phyloP scores from a whole-genome alignment of 2,113 vertebrate species.

The Eupsittula cactorum region DNA sequence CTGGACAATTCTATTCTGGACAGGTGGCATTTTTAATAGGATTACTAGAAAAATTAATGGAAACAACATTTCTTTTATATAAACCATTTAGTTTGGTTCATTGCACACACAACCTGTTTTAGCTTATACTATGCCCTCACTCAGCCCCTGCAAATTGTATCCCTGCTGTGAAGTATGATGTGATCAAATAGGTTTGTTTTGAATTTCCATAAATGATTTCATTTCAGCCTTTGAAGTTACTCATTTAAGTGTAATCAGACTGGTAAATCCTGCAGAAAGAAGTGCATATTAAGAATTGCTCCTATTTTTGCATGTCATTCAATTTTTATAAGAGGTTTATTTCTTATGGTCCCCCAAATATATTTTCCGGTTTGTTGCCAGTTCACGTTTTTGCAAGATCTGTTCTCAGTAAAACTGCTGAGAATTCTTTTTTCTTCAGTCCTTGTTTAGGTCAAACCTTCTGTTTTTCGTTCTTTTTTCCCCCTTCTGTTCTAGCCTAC shows the following conservation, averaged over 20 bases:
- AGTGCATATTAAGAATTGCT: neutral
- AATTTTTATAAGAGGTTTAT: neutral
- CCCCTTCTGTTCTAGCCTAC: neutral
- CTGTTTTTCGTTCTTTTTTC: neutral
- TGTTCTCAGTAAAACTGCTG: conserved; percentile 5
- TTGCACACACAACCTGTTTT: conserved; percentile 62
- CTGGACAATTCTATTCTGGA: conserved; percentile 48
- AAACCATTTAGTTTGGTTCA: conserved; percentile 72
- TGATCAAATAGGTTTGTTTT: conserved; percentile 62
- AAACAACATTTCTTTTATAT: conserved; percentile 71
- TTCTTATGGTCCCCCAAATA: neutral
- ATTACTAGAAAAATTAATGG: conserved; percentile 70
- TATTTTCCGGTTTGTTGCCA: neutral
- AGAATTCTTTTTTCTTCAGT: conserved; percentile 24
- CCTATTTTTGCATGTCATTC: neutral
- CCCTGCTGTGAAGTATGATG: conserved; percentile 55
- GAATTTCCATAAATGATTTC: conserved; percentile 53
- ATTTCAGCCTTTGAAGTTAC: conserved; percentile 26
- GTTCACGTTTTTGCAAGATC: neutral
- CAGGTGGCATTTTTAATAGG: conserved; percentile 69
- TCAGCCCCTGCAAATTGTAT: conserved; percentile 57
- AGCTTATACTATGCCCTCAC: conserved; percentile 40
- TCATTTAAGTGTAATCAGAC: neutral
- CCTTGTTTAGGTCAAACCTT: conserved; percentile 48
- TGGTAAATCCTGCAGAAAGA: neutral